A percentile compares a stretch with the other conserved stretches of the same genome.
phyloP scores from a whole-genome alignment of 2,888 invertebrate genomes.

The Sclerodermus sp. region DNA sequence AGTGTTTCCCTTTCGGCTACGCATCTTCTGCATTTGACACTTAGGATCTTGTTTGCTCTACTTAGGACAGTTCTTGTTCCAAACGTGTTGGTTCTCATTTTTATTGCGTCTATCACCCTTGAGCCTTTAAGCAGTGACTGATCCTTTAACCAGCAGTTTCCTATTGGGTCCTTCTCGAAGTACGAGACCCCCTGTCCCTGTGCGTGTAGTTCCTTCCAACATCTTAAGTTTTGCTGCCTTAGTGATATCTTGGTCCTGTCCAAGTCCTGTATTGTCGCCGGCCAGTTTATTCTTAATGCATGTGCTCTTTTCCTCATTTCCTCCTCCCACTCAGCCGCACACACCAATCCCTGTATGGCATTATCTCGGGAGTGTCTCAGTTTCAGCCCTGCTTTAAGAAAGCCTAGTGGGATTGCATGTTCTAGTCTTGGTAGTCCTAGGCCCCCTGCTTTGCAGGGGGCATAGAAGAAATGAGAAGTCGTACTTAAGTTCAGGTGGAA shows the following conservation, averaged over 20 bases:
- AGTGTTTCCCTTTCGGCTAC: background rate
- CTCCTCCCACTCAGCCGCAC: background rate
- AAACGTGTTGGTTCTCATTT: constrained; percentile 5
- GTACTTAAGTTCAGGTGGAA: constrained; percentile 3
- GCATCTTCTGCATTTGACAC: background rate
- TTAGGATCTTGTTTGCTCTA: background rate
- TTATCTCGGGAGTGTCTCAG: background rate
- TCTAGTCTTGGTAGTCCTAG: constrained; percentile 9
- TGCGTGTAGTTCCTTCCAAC: background rate
- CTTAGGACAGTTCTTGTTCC: background rate
- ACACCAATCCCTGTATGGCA: no score
- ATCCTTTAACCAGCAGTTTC: constrained; percentile 5
- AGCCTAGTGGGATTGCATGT: background rate
- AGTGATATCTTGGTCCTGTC: background rate
- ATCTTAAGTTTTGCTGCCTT: background rate
- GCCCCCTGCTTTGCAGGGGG: background rate
- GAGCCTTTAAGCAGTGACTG: constrained; percentile 5
- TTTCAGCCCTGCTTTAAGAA: background rate
- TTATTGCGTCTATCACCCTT: constrained; percentile 5
- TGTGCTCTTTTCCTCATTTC: background rate
- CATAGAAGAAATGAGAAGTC: constrained; percentile 7
- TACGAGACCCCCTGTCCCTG: constrained; percentile 13
- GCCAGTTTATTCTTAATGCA: background rate
- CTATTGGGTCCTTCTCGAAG: constrained; percentile 2
- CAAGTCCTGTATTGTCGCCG: no score